These are phyloP conservation scores for Xenopus tropicalis DNA, from an alignment of 2,113 vertebrate genomes.

Conservation along the genomic window UCB_Xtro_10.0 CM004447.2:123086501-123087000, in stretches of 20 bases:
- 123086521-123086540: background rate
- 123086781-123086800: background rate
- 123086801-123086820: background rate
- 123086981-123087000: conserved; percentile 5
- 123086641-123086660: background rate
- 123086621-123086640: background rate
- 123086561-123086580: conserved; percentile 3
- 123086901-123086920: background rate
- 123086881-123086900: background rate
- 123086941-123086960: background rate
- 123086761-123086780: background rate
- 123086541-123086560: background rate
- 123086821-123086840: background rate
- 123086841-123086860: background rate
- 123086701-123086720: background rate
- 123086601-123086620: background rate
- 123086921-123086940: background rate
- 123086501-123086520: background rate
- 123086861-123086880: too few species aligned
- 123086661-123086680: background rate
- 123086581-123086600: background rate
- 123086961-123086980: background rate
- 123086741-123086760: background rate
- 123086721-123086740: background rate
- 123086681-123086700: background rate